Base-by-base conservation (phyloP, 2,888 invertebrate species). In the Chymomyza procnemis region DNA sequence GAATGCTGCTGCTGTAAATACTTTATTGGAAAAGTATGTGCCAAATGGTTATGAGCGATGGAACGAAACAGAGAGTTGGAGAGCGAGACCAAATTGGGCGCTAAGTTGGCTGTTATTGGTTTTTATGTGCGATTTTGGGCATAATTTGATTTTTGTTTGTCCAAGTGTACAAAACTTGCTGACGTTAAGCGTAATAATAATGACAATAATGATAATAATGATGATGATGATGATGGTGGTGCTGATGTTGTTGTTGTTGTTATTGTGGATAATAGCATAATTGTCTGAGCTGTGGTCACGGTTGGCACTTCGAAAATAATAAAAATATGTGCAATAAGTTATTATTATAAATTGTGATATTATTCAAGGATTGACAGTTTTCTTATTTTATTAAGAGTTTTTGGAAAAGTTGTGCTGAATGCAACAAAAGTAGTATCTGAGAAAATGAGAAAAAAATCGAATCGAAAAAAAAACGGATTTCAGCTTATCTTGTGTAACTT, bases 51-150 rank as follows among this genome's bases (percentile, higher is more conserved):
- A 85, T 88, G 69, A 68, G 65, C 47, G 48, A n/a, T 30, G 52
- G 19, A 52, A 6, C 34, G 8, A n/a, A 19, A 46, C 57, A 18
- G 69, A 68, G 80, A 78, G 74, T n/a, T n/a, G n/a, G n/a, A n/a
- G n/a, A n/a, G n/a, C n/a, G n/a, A n/a, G n/a, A n/a, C n/a, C 85
- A 88, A 88, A 88, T 88, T 84, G 87, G 84, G 84, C 87, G 85
- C 85, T 87, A 87, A 87, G 84, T 84, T 80, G 83, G 41, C 68
- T 74, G 74, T 85, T 85, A 87, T 85, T 85, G 80, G 79, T 73
- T 78, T 82, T 79, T 75, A 73, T 80, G 73, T 69, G 59, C 72
- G 68, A 69, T 71, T 69, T 48, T 52, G 58, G 64, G 64, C 52
- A 56, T 78, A 78, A 83, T 80, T 78, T 80, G 73, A 76, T 70